Evolutionary conservation across 2,888 invertebrate species (phyloP).

Genomic region (Caenorhabditis macrosperma): DNA sequence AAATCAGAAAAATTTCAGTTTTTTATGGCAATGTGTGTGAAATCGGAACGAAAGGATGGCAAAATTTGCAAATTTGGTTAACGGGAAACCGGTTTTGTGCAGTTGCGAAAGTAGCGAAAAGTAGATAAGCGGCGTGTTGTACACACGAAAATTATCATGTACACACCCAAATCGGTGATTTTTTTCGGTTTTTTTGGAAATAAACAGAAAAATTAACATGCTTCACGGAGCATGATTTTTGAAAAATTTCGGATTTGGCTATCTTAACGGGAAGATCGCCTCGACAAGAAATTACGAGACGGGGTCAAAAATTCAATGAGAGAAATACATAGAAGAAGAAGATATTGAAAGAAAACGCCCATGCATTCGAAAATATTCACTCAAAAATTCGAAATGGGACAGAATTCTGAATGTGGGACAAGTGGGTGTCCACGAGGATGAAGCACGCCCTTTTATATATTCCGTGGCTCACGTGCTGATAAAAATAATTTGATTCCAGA

Average conservation of each 20-base stretch:
- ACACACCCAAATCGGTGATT: background rate
- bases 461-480: background rate
- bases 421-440: background rate
- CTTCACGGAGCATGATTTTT: no score
- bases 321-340: background rate
- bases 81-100: background rate
- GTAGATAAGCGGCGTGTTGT: background rate
- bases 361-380: conserved; percentile 7
- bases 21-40: background rate
- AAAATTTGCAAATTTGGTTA: background rate
- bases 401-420: background rate
- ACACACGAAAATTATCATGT: background rate
- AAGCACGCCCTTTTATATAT: conserved; percentile 4
- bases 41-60: background rate
- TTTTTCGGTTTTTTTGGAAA: background rate
- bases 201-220: no score
- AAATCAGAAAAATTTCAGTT: background rate
- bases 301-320: no score
- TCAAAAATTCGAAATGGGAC: conserved; percentile 6
- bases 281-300: no score
- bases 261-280: no score
- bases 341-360: background rate
- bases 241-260: no score
- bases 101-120: background rate
- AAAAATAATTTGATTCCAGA: background rate